Base-by-base conservation (phyloP, 2,888 invertebrate genomes). In the Cerastis leucographa region DNA sequence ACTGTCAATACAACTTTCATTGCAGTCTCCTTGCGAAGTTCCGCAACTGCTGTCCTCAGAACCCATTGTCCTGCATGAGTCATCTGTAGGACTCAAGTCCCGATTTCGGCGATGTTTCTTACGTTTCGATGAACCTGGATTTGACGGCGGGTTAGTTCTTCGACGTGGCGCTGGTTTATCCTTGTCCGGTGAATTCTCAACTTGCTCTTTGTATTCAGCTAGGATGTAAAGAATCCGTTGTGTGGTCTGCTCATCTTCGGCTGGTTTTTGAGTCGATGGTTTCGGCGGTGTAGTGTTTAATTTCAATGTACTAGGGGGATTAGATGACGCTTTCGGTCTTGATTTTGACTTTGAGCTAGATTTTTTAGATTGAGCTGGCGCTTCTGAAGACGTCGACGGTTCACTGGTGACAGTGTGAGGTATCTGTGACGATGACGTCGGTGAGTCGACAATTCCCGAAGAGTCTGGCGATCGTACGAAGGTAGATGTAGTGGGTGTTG, bases 191-290 rank as follows among this genome's bases (percentile, higher is more conserved):
- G 98, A 98, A 90, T 98, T 98, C 86, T 98, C 97, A 64, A 98
- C 96, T 90, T 98, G 98, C 89, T 98, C 98, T 68, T 98, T 98
- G 91, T 98, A 98, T 90, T 98, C 98, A 0, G 98, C 98, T 69
- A 98, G 92, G 87, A 98, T 98, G 85, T 98, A 98, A 80, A 98
- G 97, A 88, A 98, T 98, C 85, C 98, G 96, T 90, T 98, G 98
- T 0, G 98, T 98, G 0, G 98, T 98, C 91, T 98, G 98, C 90
- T 98, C 98, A 89, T 98, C 98, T 95, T 98, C 98, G 84, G 98
- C 97, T 2, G 98, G 98, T 91, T 98, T 98, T 87, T 98, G 98
- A 78, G 94, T 90, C 0, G 96, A 94, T 2, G 96, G 92, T 87
- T 97, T 97, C 3, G 96, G 94, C 7, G 98, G 97, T 49, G 98